Percentiles rank a stretch among this genome's conserved stretches.
These are phyloP conservation scores for Falcaria lacertinaria DNA, from an alignment of 2,888 invertebrate species.

Conservation along the genomic window DNA sequence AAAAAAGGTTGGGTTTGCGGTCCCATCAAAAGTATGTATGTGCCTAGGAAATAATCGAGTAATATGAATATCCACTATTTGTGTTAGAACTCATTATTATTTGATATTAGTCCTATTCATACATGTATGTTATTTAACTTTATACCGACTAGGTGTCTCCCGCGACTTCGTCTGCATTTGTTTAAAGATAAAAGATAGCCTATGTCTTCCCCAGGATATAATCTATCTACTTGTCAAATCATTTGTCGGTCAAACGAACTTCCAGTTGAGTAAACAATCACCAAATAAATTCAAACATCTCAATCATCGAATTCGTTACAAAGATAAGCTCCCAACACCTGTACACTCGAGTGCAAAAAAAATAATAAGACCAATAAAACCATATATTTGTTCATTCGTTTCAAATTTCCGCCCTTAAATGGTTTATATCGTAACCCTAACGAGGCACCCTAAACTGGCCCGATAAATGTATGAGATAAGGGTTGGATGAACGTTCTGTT, in stretches of 20 bases:
- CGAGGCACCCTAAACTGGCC: conserved; percentile 34
- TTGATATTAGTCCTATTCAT: no score
- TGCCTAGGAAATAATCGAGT: no score
- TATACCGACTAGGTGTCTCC: no score
- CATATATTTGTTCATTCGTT: conserved; percentile 31
- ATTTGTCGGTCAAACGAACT: background rate
- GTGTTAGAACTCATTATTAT: no score
- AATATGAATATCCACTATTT: no score
- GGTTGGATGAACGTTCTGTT: conserved; percentile 17
- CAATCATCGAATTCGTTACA: background rate
- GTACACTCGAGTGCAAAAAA: conserved; percentile 11
- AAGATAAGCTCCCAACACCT: background rate
- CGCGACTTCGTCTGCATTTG: no score
- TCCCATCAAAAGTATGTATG: no score
- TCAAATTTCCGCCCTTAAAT: conserved; percentile 29
- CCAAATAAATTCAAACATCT: background rate
- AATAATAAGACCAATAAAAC: conserved; percentile 22
- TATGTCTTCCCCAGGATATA: no score
- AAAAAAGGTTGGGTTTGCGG: no score
- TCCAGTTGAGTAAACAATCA: background rate
- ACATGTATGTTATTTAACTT: no score
- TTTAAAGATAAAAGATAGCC: no score
- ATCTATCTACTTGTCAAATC: no score
- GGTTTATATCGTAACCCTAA: conserved; percentile 17
- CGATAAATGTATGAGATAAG: conserved; percentile 48